A percentile compares a stretch with the other conserved stretches of the same genome.
Conservation (phyloP, 2,113 vertebrate genomes). For the Myiagra hebetior region DNA sequence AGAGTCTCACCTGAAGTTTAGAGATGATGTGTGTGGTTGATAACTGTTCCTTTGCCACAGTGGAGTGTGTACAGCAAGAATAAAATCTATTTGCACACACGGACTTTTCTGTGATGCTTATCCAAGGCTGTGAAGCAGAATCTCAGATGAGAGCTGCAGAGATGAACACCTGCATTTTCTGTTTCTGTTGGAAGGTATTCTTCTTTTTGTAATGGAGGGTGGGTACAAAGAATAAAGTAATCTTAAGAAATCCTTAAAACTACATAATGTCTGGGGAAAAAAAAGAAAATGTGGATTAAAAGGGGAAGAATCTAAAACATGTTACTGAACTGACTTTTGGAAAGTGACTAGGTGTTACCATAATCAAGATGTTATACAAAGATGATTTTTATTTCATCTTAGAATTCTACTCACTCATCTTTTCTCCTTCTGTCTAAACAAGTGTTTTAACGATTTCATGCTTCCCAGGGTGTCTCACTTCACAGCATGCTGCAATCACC, state of each 20-base stretch:
- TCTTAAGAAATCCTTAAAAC: neutral
- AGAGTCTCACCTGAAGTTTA: neutral
- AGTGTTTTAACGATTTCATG: neutral
- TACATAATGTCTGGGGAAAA: neutral
- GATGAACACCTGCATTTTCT: neutral
- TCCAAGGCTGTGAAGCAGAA: neutral
- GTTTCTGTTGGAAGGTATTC: neutral
- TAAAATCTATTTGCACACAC: neutral
- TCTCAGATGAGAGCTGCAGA: neutral
- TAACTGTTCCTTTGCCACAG: neutral
- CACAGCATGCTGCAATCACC: slow-evolving; percentile 17
- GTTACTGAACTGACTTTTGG: neutral
- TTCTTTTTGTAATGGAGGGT: neutral
- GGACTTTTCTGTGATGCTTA: neutral
- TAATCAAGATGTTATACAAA: neutral
- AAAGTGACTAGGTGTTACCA: neutral
- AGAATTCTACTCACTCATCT: neutral
- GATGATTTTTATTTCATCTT: neutral
- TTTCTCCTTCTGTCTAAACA: neutral
- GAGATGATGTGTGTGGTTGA: neutral
- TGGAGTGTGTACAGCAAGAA: neutral
- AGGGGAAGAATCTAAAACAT: neutral
- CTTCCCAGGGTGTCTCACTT: neutral
- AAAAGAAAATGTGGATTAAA: neutral
- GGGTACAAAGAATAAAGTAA: neutral